Percentiles rank a stretch among this genome's conserved stretches.
These are phyloP conservation scores for Protonibea diacanthus DNA, from an alignment of 2,797 vertebrate genomes.

Conservation along the genomic window DNA sequence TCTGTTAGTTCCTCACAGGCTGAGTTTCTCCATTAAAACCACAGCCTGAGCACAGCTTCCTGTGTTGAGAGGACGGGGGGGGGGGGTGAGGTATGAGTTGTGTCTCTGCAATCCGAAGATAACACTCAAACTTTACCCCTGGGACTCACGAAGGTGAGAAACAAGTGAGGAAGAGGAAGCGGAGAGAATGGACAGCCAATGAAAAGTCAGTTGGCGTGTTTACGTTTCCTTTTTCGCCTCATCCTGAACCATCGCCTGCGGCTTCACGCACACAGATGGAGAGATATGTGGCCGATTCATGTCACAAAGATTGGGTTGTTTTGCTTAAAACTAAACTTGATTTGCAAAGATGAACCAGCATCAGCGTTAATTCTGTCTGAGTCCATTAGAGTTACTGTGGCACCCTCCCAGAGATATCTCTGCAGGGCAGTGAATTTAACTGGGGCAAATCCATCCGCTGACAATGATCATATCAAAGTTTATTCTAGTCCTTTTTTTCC, in stretches of 20 bases:
- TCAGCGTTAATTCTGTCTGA: conserved; percentile 63
- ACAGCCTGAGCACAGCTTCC: conserved; percentile 62
- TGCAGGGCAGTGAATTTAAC: conserved; percentile 57
- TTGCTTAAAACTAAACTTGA: conserved; percentile 22
- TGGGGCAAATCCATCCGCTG: conserved; percentile 61
- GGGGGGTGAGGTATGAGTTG: conserved; percentile 30
- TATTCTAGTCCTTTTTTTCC: conserved; percentile 55
- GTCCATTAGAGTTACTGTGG: conserved; percentile 61
- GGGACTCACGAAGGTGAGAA: conserved; percentile 55
- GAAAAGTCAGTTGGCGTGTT: conserved; percentile 53
- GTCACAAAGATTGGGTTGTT: conserved; percentile 14
- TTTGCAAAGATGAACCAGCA: conserved; percentile 47
- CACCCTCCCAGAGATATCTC: conserved; percentile 52
- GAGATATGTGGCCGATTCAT: background rate
- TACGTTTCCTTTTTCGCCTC: conserved; percentile 60
- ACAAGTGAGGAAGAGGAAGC: conserved; percentile 79
- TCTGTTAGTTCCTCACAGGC: conserved; percentile 61
- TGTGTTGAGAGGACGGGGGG: conserved; percentile 53
- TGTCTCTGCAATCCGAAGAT: conserved; percentile 77
- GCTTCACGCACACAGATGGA: conserved; percentile 10
- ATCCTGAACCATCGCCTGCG: conserved; percentile 29
- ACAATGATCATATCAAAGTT: conserved; percentile 70
- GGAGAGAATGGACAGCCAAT: conserved; percentile 37
- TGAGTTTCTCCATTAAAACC: conserved; percentile 41
- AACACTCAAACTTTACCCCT: conserved; percentile 66